Evolutionary conservation across 2,113 vertebrate species (phyloP), one percentile per base, ranked within the genome.

Genomic region (Channa maculata): DNA sequence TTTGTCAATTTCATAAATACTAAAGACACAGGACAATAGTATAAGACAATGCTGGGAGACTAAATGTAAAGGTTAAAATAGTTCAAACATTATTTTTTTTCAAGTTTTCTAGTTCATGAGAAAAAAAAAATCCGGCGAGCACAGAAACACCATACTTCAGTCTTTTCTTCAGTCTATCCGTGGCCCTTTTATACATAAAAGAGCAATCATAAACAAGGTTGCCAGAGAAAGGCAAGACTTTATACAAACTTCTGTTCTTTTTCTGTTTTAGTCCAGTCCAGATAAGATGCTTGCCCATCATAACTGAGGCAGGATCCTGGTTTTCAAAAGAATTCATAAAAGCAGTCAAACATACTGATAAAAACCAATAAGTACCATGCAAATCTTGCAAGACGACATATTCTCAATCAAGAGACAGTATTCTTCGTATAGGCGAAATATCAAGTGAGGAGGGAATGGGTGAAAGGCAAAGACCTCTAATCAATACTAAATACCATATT

Each of bases 1-100:
- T 96, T 95, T 96, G 94, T 96, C 95, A 96, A 96, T 95, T 93
- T 96, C 94, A 97, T 98, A 97, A 98, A 98, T 97, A 97, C 95
- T 96, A 98, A 96, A 95, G 96, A 97, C 94, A 93, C 95, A 88
- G 93, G 94, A 95, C 95, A 95, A 95, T 95, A 95, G 93, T 94
- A 93, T 94, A 94, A 96, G 95, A 96, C 94, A 91, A 96, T 92
- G 92, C 89, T 93, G 94, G 93, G 93, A 94, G 91, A 94, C 92
- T 94, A 93, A 89, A 92, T 94, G 93, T 95, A 94, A 94, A 95
- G 95, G 94, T 93, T 95, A 94, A 95, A 95, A 95, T 94, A 95
- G 88, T 96, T 96, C 93, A 95, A 95, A 95, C 92, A 91, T 90
- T 93, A 88, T 94, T 96, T 91, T 91, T 24, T 96, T 96, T 96